A percentile compares a stretch with the other conserved stretches of the same genome.
Conservation (phyloP, 2,113 vertebrate species). For the Triplophysa siluroides region DNA sequence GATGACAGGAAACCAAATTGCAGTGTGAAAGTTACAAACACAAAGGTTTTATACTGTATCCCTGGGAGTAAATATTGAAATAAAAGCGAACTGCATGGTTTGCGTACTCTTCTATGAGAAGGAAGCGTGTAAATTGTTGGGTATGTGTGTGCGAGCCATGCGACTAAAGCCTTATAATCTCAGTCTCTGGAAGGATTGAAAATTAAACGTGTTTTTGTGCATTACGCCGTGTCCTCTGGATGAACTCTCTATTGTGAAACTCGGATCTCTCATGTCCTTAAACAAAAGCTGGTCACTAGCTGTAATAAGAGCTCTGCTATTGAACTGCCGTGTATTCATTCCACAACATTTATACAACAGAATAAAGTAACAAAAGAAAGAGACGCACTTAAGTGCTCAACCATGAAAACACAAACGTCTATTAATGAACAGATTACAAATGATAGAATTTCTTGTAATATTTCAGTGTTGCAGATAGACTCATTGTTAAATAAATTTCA, state of each 20-base stretch:
- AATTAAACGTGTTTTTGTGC: constrained; percentile 27
- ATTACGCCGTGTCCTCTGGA: neutral
- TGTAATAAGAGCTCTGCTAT: neutral
- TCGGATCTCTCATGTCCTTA: constrained; percentile 10
- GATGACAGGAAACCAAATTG: constrained; percentile 18
- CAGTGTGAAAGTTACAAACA: neutral
- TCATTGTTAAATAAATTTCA: neutral
- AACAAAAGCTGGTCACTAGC: constrained; percentile 26
- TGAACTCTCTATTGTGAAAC: constrained; percentile 11
- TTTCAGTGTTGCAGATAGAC: neutral
- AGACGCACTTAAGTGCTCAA: too few relatives aligned
- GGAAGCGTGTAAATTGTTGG: neutral
- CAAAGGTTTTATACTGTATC: neutral
- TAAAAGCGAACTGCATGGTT: neutral
- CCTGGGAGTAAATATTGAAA: constrained; percentile 5
- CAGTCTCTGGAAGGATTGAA: constrained; percentile 11
- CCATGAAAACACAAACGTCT: neutral
- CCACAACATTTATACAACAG: neutral
- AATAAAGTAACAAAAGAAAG: neutral
- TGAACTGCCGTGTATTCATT: neutral
- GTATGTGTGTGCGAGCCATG: neutral
- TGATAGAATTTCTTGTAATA: too few relatives aligned
- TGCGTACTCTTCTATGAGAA: neutral
- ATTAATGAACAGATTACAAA: neutral
- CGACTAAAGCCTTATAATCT: constrained; percentile 30